Evolutionary conservation across 1,140 invertebrate genomes (phyloP).

Genomic region (honey bee (Apis mellifera)): Amel_HAv3.1 CM009938.2:8166001-8166500

Average conservation of each 20-base stretch:
- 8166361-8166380: not conserved
- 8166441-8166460: too few relatives aligned
- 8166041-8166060: slow-evolving; percentile 71
- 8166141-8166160: slow-evolving; percentile 4
- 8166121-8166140: not conserved
- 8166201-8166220: slow-evolving; percentile 31
- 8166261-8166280: slow-evolving; percentile 25
- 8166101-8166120: slow-evolving; percentile 27
- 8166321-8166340: not conserved
- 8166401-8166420: too few relatives aligned
- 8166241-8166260: slow-evolving; percentile 42
- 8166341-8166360: not conserved
- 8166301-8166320: slow-evolving; percentile 41
- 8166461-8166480: too few relatives aligned
- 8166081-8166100: slow-evolving; percentile 61
- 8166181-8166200: slow-evolving; percentile 61
- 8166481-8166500: too few relatives aligned
- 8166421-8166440: too few relatives aligned
- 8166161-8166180: slow-evolving; percentile 60
- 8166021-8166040: slow-evolving; percentile 76
- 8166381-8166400: not conserved
- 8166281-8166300: slow-evolving; percentile 31
- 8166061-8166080: slow-evolving; percentile 77
- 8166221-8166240: slow-evolving; percentile 58
- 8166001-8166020: slow-evolving; percentile 77